A percentile compares a stretch with the other conserved stretches of the same genome.
These are phyloP conservation scores for Avahi laniger DNA, from an alignment of 2,797 vertebrate species.

Conservation along the genomic window DNA sequence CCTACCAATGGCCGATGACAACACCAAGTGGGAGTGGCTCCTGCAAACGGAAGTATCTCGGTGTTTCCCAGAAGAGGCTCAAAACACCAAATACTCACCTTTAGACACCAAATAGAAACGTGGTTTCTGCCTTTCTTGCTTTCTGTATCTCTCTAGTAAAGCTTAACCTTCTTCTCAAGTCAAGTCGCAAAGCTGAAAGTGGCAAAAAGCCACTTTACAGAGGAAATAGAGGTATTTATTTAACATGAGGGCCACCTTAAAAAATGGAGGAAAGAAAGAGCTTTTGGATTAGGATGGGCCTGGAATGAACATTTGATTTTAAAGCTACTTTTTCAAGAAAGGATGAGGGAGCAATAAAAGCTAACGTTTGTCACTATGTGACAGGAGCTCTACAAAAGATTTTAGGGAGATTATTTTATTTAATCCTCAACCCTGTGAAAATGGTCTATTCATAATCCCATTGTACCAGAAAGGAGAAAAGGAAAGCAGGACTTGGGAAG, in stretches of 20 bases:
- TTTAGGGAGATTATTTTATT: background rate
- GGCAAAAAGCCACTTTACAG: background rate
- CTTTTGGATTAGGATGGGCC: background rate
- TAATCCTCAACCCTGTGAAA: background rate
- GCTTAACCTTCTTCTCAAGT: background rate
- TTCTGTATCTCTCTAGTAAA: background rate
- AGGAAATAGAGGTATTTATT: background rate
- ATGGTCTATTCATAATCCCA: background rate
- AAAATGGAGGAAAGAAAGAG: background rate
- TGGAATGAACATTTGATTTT: background rate
- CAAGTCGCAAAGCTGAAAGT: background rate
- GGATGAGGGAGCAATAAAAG: background rate
- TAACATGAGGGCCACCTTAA: background rate
- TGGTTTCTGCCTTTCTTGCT: background rate
- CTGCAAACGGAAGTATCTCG: rapidly evolving
- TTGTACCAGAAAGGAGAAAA: background rate
- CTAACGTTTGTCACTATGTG: background rate
- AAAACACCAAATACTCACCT: background rate
- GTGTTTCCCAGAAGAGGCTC: background rate
- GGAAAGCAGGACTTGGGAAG: background rate
- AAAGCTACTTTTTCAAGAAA: background rate
- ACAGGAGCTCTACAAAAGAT: background rate
- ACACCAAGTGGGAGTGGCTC: rapidly evolving
- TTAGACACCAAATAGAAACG: background rate
- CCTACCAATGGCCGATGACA: rapidly evolving